Evolutionary conservation across 2,797 vertebrate species (phyloP), one percentile per base, ranked within the genome.

Genomic region (Coccyzus lansbergi): DNA sequence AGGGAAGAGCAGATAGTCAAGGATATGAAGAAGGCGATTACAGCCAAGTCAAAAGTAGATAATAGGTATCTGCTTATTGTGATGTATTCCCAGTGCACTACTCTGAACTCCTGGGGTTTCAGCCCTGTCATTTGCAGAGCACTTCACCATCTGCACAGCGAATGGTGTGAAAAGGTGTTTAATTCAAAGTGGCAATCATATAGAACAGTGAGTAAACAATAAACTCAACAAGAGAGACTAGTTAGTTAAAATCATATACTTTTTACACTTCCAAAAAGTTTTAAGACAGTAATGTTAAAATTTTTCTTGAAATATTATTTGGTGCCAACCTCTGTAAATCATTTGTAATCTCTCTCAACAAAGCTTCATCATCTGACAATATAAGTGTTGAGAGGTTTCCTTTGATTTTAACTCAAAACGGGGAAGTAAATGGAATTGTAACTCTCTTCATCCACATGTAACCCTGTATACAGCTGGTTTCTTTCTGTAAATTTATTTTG

Each of bases 101-200:
- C 90, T 95, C 24, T 16, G 75, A 72, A 76, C 95, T 95, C 85
- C 86, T 86, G 87, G 94, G 75, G 84, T 42, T 96, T 86, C 90
- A 53, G 67, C 72, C 94, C 68, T 95, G 83, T 94, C 94, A 89
- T 78, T 92, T 20, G 17, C 60, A 72, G 90, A 95, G 77, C 83
- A 40, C 86, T 94, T 93, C 91, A 69, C 96, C 95, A 94, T 96
- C 92, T 97, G 93, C 83, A 81, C 68, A 70, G 55, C n/a, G 86
- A 92, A 79, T 71, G 78, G 74, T 95, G 79, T 72, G 95, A 96
- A 97, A 95, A 94, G 78, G 78, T 93, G 56, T 89, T 94, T 93
- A 95, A 92, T 86, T 87, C 78, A 69, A 86, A 70, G 79, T 96
- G 91, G 76, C 89, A 94, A 72, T 69, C 81, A 62, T 42, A 95